phyloP scores from a whole-genome alignment of 2,888 invertebrate genomes.

The Onchidella celtica region DNA sequence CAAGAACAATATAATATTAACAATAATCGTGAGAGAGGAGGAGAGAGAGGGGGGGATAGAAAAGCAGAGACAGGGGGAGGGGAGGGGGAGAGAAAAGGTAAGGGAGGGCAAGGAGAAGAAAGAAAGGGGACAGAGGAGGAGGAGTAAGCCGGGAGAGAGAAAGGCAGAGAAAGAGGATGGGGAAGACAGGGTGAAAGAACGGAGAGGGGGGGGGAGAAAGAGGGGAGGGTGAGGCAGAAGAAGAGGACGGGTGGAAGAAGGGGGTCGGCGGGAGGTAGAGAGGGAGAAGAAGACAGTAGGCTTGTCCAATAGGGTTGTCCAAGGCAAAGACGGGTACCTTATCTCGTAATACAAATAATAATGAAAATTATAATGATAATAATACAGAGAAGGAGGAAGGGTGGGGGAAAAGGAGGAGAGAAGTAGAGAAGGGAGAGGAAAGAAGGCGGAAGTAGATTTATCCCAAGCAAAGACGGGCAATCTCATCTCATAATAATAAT shows the following conservation, averaged over 20 bases:
- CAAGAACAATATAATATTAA: neutral
- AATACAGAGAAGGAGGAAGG: too few species aligned
- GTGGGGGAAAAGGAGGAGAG: conserved; percentile 12
- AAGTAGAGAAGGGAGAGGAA: neutral
- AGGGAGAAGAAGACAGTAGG: neutral
- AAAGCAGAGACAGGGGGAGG: neutral
- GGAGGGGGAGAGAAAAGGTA: neutral
- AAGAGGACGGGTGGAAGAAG: neutral
- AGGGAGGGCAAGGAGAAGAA: neutral
- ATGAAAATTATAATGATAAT: too few species aligned
- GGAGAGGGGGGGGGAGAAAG: neutral
- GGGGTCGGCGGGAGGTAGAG: neutral
- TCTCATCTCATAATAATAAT: too few species aligned
- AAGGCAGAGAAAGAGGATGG: neutral
- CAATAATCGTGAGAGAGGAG: neutral
- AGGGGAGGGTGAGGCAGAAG: neutral
- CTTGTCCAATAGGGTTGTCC: too few species aligned
- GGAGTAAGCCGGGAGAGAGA: neutral
- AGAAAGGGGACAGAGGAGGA: neutral
- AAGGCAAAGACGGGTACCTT: too few species aligned
- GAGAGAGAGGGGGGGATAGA: neutral
- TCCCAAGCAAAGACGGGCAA: too few species aligned
- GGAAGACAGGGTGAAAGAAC: neutral
- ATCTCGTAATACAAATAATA: too few species aligned
- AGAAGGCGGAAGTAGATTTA: neutral